Percentiles rank a stretch among this genome's conserved stretches.
Evolutionary conservation across 1,140 invertebrate species (phyloP).

Genomic region (Drosophila bocqueti): DNA sequence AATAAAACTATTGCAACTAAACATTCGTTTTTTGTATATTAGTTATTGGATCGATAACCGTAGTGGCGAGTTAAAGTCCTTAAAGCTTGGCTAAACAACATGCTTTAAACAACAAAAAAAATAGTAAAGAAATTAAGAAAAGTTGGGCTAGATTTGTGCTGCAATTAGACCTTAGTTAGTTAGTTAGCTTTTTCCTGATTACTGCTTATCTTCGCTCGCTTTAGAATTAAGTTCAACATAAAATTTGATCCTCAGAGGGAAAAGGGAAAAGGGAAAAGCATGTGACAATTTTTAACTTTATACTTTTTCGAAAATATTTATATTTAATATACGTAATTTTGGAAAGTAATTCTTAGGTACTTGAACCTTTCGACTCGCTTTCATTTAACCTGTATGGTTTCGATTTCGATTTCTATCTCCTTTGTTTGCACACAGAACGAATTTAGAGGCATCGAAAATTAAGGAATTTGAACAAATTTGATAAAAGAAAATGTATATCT

Average conservation of each 20-base stretch:
- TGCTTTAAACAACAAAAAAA: background rate
- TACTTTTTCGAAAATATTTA: background rate
- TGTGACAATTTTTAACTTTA: background rate
- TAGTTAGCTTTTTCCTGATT: background rate
- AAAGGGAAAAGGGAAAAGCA: background rate
- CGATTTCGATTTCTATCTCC: no score
- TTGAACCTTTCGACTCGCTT: no score
- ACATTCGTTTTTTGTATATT: background rate
- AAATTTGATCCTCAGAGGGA: background rate
- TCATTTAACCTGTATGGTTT: no score
- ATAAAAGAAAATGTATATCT: background rate
- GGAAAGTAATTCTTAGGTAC: no score
- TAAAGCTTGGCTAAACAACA: background rate
- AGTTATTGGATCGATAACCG: background rate
- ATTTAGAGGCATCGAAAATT: background rate
- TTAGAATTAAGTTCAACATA: background rate
- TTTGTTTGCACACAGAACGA: background rate
- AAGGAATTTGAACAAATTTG: background rate
- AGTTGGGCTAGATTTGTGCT: background rate
- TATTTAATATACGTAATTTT: no score
- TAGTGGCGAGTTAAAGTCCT: background rate
- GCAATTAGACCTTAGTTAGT: background rate
- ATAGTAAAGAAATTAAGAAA: background rate
- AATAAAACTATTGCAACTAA: background rate
- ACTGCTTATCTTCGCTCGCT: background rate